These are phyloP conservation scores for Microctonus aethiopoides DNA, from an alignment of 2,888 invertebrate species.

Conservation along the genomic window DNA sequence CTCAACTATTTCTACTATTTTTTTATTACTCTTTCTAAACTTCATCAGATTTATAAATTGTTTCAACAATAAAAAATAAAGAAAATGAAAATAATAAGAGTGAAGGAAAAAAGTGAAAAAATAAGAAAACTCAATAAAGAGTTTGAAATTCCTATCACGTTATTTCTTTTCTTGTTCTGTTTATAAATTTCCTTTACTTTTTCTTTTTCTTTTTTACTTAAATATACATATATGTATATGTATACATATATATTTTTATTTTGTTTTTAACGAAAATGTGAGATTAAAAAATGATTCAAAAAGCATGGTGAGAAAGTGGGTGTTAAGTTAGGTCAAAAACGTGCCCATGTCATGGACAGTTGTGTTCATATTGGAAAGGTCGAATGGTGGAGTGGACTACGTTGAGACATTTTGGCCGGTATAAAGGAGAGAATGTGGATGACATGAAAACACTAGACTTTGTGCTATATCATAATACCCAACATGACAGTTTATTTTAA, in stretches of 20 bases:
- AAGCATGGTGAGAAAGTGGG: background rate
- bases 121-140: too few relatives aligned
- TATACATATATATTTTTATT: too few relatives aligned
- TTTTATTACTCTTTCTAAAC: too few relatives aligned
- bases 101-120: too few relatives aligned
- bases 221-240: too few relatives aligned
- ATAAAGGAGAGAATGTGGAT: background rate
- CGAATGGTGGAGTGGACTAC: background rate
- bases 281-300: background rate
- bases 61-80: too few relatives aligned
- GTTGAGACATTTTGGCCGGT: background rate
- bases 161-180: background rate
- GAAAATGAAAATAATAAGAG: too few relatives aligned
- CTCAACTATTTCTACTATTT: too few relatives aligned
- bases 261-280: background rate
- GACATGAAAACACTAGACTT: background rate
- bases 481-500: background rate
- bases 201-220: background rate
- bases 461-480: background rate
- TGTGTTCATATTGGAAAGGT: slow-evolving; percentile 12
- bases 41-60: too few relatives aligned
- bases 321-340: slow-evolving; percentile 15
- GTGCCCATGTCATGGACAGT: slow-evolving; percentile 6
- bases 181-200: background rate
- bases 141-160: background rate